Evolutionary conservation across 2,113 vertebrate genomes (phyloP), one percentile per base, ranked within the genome.

Genomic region (Petroica traversi): DNA sequence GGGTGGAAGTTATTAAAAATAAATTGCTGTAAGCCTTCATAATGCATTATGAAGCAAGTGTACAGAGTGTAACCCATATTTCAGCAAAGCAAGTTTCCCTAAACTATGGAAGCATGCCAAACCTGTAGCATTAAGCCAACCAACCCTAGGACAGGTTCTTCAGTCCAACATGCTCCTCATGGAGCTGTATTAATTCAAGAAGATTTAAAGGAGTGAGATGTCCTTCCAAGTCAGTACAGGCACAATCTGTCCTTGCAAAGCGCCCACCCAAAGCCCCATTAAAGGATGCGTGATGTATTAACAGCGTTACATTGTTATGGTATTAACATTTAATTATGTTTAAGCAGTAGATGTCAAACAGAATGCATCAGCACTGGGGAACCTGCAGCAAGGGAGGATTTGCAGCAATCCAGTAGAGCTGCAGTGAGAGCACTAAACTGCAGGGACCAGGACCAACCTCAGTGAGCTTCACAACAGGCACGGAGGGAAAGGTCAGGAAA

Each of bases 171-270:
- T 72, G 66, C 7, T 86, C 49, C 54, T 85, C 40, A 11, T 10
- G 8, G 31, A 61, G 22, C 4, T 72, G 25, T 33, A 46, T 43
- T n/a, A 58, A 57, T 81, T 67, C 46, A 59, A 46, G 23, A 88
- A 10, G 33, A 54, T 76, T 67, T n/a, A 52, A 67, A 88, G 74
- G 24, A 82, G 17, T 16, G 48, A 64, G 14, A 61, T 15, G 13
- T 48, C 54, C 52, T 55, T 33, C 71, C 45, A 51, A 58, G 68
- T 19, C 52, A 55, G 13, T 14, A 75, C 0, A 0, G 29, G 19
- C 15, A 80, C 3, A 2, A 31, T 22, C 43, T 19, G 34, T 31
- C 34, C 41, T 38, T 40, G 61, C 59, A 67, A 80, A 87, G 29
- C 1, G 0, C 51, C 7, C 3, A 12, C 48, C 17, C 68, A 71